phyloP scores from a whole-genome alignment of 2,113 vertebrate genomes.

The Orycteropus afer region DNA sequence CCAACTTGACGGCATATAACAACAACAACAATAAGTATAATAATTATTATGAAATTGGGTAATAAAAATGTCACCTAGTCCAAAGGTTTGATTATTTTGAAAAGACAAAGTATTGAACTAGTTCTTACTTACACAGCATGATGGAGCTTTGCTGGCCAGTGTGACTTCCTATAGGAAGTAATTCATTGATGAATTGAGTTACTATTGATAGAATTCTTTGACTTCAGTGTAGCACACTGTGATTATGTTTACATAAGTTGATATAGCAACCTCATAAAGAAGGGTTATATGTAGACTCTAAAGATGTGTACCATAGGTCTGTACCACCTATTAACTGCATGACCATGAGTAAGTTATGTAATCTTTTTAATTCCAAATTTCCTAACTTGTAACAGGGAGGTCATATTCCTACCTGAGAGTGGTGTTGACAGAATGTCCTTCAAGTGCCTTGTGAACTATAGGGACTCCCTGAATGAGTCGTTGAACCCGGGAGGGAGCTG shows the following conservation, averaged over 20 bases:
- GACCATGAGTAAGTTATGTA: background rate
- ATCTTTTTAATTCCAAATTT: background rate
- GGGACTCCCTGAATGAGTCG: background rate
- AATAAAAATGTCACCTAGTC: background rate
- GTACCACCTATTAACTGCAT: background rate
- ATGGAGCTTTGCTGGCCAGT: background rate
- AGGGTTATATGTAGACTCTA: background rate
- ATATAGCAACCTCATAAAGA: background rate
- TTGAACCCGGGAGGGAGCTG: background rate
- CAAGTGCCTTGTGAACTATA: background rate
- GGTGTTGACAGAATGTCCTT: too few relatives aligned
- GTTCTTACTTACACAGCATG: conserved; percentile 1
- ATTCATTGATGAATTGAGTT: background rate
- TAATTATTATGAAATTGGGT: background rate
- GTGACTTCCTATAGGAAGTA: background rate
- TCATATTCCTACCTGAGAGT: background rate
- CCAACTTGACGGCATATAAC: too few relatives aligned
- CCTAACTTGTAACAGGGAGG: background rate
- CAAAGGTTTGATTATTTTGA: background rate
- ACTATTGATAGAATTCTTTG: background rate
- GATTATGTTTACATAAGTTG: background rate
- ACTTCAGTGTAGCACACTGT: background rate
- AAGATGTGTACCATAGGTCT: background rate
- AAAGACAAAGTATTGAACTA: background rate
- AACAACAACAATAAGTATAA: too few relatives aligned